Evolutionary conservation across 2,113 vertebrate species (phyloP).

Genomic region (Hyperopisus bebe): DNA sequence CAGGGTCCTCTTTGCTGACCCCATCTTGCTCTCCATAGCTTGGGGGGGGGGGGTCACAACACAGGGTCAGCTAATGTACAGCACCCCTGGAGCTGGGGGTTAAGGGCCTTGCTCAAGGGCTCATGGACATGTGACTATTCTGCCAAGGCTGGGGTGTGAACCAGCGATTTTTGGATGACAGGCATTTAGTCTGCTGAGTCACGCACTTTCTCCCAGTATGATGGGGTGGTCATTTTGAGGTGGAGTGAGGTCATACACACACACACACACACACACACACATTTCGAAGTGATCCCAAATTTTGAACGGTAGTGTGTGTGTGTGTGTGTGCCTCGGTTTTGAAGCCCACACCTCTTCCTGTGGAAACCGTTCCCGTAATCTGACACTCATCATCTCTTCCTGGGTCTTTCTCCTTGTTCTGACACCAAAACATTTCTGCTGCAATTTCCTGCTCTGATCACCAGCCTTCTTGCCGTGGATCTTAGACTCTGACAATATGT

Average conservation of each 20-base stretch:
- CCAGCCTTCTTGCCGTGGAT: neutral
- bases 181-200: no score
- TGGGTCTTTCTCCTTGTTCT: neutral
- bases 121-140: no score
- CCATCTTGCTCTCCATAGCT: no score
- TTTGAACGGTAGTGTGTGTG: no score
- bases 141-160: no score
- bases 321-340: neutral
- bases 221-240: neutral
- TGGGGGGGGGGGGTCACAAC: no score
- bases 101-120: no score
- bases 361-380: neutral
- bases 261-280: neutral
- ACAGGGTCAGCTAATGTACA: no score
- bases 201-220: neutral
- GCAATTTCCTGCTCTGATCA: neutral
- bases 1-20: no score
- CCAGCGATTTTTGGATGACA: no score
- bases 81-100: no score
- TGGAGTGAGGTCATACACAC: neutral
- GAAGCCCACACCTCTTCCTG: neutral
- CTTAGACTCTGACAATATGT: neutral
- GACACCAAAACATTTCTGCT: neutral
- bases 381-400: neutral
- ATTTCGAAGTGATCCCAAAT: neutral